Conservation (phyloP, 2,888 invertebrate genomes). For the Drosophila leonis region DNA sequence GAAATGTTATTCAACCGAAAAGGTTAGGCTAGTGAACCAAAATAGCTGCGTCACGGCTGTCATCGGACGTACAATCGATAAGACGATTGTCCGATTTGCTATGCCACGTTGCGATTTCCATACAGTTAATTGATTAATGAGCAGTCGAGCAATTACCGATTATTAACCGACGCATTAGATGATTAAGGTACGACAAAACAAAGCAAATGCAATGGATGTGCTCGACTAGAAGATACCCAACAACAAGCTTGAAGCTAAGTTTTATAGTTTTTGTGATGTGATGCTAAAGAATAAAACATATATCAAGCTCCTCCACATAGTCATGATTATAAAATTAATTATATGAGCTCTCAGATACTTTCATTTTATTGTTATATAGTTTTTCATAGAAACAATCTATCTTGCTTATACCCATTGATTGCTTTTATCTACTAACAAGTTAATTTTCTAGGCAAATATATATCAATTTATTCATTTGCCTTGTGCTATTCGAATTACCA, state of each 20-base stretch:
- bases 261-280: neutral
- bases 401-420: neutral
- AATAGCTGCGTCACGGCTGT: conserved; percentile 21
- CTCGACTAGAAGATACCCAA: neutral
- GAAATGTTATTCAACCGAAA: conserved; percentile 68
- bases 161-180: neutral
- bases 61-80: conserved; percentile 24
- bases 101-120: neutral
- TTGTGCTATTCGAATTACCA: neutral
- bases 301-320: too few species aligned
- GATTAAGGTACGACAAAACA: neutral
- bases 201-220: neutral
- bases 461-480: neutral
- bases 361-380: neutral
- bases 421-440: neutral
- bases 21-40: conserved; percentile 21
- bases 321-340: too few species aligned
- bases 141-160: conserved; percentile 14
- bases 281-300: too few species aligned
- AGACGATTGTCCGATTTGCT: conserved; percentile 27
- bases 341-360: too few species aligned
- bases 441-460: neutral
- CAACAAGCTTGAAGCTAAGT: too few species aligned
- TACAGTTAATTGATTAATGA: conserved; percentile 16
- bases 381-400: neutral